Evolutionary conservation across 1,140 invertebrate genomes (phyloP), one percentile per base, ranked within the genome.

Genomic region (Drosophila tristis): DNA sequence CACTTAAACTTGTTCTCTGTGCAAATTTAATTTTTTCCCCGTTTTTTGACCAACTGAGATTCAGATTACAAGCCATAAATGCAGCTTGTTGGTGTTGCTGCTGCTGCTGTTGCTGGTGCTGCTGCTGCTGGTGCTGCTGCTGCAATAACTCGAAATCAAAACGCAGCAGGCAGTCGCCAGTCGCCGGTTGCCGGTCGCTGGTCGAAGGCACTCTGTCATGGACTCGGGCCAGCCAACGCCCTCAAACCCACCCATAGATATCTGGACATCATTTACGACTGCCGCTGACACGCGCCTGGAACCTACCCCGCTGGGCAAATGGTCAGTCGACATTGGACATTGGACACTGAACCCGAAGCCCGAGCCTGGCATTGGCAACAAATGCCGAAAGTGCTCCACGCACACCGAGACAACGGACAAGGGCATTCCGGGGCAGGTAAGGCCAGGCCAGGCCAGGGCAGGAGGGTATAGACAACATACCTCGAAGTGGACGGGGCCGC

Each of bases 81-180:
- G 80, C 77, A 64, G 43, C 25, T 23, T 29, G 47, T 50, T 50
- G 51, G 23, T 51, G 74, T 48, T 59, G 51, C 43, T 53, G 57
- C 43, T 43, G 44, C 20, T 53, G 53, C 15, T 47, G 54, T 29
- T 58, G 61, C 25, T 58, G 49, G 16, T 58, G 49, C 45, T 43
- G 49, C 15, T 55, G 50, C 23, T 55, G 26, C n/a, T 53, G 57
- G n/a, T 55, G 57, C 47, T 72, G 15, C 20, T 62, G 61, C 53
- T 59, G 74, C 78, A 87, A 86, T 86, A 87, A 89, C 82, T 89
- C 75, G 78, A 87, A 82, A 82, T 89, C 82, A 86, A 86, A 86
- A 65, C 82, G 56, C 81, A 86, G 78, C 82, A 15, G 76, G 81
- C 61, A 78, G 74, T 44, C 68, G 16, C 48, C 61, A 78, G 74